Conservation (phyloP, 1,140 invertebrate genomes). For the Phocides pigmalion region DNA sequence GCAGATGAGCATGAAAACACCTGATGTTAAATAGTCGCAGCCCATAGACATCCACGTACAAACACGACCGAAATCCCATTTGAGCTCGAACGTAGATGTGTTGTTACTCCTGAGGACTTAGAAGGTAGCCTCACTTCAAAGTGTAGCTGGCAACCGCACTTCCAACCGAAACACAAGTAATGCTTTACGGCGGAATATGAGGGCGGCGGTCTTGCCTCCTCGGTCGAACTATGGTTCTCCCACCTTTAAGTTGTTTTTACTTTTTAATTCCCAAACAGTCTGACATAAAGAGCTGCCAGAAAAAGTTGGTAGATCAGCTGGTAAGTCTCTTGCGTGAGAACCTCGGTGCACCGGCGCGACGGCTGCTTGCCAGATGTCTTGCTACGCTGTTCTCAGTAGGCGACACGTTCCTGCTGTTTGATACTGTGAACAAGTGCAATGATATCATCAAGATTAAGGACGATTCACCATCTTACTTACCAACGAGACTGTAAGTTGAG, state of each 20-base stretch:
- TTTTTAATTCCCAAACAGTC: conserved; percentile 85
- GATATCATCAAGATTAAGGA: conserved; percentile 98
- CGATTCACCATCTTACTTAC: conserved; percentile 97
- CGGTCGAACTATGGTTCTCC: too few species aligned
- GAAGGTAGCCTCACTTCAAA: too few species aligned
- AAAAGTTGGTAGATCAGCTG: conserved; percentile 97
- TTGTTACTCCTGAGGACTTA: too few species aligned
- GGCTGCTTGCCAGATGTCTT: conserved; percentile 95
- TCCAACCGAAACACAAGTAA: too few species aligned
- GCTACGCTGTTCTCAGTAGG: conserved; percentile 98
- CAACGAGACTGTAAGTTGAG: conserved; percentile 95
- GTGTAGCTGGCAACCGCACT: too few species aligned
- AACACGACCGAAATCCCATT: too few species aligned
- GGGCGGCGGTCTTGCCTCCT: too few species aligned
- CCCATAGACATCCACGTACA: too few species aligned
- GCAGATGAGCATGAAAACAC: too few species aligned
- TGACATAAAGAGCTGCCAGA: conserved; percentile 98
- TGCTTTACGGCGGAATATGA: too few species aligned
- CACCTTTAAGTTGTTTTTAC: background rate
- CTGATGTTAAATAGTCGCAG: too few species aligned
- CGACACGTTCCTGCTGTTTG: conserved; percentile 98
- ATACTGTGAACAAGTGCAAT: conserved; percentile 99
- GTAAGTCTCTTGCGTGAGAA: conserved; percentile 93
- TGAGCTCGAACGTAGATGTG: too few species aligned
- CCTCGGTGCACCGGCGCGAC: conserved; percentile 96